Conservation (phyloP, 2,888 invertebrate genomes). For the Subacronicta megacephala region DNA sequence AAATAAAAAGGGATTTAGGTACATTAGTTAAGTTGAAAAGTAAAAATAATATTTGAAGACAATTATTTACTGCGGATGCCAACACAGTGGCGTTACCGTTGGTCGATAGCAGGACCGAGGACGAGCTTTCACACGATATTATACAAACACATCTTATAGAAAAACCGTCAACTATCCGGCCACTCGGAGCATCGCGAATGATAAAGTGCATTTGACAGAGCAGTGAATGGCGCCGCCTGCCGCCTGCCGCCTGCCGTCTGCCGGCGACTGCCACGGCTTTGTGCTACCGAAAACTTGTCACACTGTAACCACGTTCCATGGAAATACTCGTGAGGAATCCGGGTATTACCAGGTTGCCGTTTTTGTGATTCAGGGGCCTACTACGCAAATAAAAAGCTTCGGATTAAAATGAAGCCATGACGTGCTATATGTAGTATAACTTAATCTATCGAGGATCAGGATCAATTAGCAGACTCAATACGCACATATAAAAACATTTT, state of each 20-base stretch:
- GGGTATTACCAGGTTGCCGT: slow-evolving; percentile 8
- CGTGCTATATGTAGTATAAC: no score
- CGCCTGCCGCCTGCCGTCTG: slow-evolving; percentile 20
- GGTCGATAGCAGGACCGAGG: no score
- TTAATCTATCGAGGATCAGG: no score
- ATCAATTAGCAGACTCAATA: no score
- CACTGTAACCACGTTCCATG: slow-evolving; percentile 47
- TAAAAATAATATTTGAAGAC: no score
- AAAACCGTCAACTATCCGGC: slow-evolving; percentile 35
- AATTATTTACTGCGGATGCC: no score
- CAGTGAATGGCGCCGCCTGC: slow-evolving; percentile 53
- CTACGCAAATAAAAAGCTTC: no score
- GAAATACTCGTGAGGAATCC: slow-evolving; percentile 30
- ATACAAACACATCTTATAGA: slow-evolving; percentile 22
- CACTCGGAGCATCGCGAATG: slow-evolving; percentile 30
- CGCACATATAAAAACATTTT: no score
- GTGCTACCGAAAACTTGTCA: slow-evolving; percentile 62
- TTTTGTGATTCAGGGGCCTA: slow-evolving; percentile 9
- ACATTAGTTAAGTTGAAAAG: no score
- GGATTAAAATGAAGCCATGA: no score
- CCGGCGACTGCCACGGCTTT: slow-evolving; percentile 44
- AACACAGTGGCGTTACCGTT: no score
- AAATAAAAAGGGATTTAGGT: no score
- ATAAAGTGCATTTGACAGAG: slow-evolving; percentile 59
- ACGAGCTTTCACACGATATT: slow-evolving; percentile 10